Evolutionary conservation across 1,140 invertebrate genomes (phyloP), one percentile per base, ranked within the genome.

Genomic region (Drosophila watanabei): DNA sequence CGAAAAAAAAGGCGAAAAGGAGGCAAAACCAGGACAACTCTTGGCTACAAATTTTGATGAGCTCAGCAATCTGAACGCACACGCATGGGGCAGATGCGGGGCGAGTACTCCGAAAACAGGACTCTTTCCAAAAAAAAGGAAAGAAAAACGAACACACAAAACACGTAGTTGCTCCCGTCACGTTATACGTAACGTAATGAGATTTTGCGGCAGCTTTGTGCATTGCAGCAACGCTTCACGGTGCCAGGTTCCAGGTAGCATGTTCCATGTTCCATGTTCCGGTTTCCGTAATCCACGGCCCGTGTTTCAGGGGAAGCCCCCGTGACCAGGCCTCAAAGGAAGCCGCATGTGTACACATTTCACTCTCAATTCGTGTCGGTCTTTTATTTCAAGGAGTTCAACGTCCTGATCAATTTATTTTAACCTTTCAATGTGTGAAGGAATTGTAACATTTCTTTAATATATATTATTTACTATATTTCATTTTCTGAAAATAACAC

Each of bases 131-230:
- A 20, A 32, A 46, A 46, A 43, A 43, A 33, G 2, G 10, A 9
- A 11, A 10, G 11, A 10, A 35, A 33, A 9, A 35, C 33, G 11
- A 10, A 35, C 37, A 41, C 46, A 16, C 62, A 43, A 46, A 78
- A 84, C 82, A 84, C 82, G 82, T 81, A 85, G 62, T 41, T 52
- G 39, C 30, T 80, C 62, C 71, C 82, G 66, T 86, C 63, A 82
- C 73, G 64, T 78, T 81, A 75, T 61, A 61, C 82, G 79, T 82
- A 79, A 85, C 82, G 82, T 86, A 86, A 86, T 86, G 82, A 79
- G 82, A 85, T 86, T 85, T 82, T 85, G 73, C 68, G 79, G 75
- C 82, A 85, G 82, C 78, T 82, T 85, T 85, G 82, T 84, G 82
- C 73, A 75, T 59, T 69, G 75, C 61, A 49, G 60, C 68, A 62